phyloP scores from a whole-genome alignment of 1,140 invertebrate species.

The Drosophila ogumai region DNA sequence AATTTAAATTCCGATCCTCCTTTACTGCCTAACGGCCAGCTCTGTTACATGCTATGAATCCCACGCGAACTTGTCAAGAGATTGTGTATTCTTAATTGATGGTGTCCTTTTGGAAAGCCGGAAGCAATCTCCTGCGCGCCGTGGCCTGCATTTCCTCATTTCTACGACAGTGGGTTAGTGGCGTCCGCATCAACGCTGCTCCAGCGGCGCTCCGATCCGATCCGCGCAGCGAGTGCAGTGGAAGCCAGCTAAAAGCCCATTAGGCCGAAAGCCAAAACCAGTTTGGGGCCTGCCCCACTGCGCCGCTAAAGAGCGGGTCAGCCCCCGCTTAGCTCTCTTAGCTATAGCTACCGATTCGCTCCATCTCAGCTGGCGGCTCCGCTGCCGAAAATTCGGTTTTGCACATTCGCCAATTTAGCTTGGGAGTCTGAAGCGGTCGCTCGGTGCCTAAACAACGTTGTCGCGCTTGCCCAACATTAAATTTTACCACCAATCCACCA shows the following conservation, averaged over 20 bases:
- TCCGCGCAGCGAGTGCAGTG: constrained; percentile 21
- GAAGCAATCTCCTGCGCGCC: constrained; percentile 35
- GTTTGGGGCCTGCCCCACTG: constrained; percentile 36
- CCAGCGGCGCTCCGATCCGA: not conserved
- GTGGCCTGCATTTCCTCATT: constrained; percentile 61
- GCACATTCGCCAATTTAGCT: constrained; percentile 68
- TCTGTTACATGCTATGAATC: constrained; percentile 1
- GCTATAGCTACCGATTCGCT: constrained; percentile 38
- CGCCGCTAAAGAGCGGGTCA: constrained; percentile 58
- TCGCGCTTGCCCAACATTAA: constrained; percentile 32
- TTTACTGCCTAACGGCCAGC: not conserved
- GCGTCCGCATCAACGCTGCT: constrained; percentile 10
- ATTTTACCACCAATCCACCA: not conserved
- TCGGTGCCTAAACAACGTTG: constrained; percentile 61
- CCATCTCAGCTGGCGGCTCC: constrained; percentile 34
- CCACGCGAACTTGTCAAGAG: constrained; percentile 24
- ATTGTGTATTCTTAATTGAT: constrained; percentile 30
- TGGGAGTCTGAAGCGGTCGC: constrained; percentile 57
- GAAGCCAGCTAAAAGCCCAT: constrained; percentile 29
- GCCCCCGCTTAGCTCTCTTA: constrained; percentile 61
- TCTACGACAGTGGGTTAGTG: constrained; percentile 63
- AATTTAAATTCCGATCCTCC: not conserved
- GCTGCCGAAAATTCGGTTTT: constrained; percentile 65
- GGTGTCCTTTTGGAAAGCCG: constrained; percentile 53
- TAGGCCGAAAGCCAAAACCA: constrained; percentile 39